phyloP scores from a whole-genome alignment of 2,113 vertebrate species.

The Axis porcinus region DNA sequence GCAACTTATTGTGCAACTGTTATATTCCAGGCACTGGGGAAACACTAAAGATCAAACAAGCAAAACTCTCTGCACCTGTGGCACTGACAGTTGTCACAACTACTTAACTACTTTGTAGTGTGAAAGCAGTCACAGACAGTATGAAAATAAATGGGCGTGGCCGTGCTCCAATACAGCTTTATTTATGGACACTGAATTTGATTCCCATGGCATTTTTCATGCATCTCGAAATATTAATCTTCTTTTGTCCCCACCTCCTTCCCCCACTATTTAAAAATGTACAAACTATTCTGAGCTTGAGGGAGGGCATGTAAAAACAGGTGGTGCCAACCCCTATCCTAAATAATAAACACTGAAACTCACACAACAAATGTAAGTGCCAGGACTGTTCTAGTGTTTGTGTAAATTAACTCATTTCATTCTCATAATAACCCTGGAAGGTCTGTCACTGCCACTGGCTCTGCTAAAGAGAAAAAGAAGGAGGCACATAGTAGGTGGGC shows the following conservation, averaged over 20 bases:
- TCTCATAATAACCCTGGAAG: background rate
- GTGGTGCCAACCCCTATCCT: background rate
- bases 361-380: background rate
- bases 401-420: background rate
- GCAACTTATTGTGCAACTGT: background rate
- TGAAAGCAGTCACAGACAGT: background rate
- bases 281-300: background rate
- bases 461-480: background rate
- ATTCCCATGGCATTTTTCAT: background rate
- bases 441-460: background rate
- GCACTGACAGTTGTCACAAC: background rate
- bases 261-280: background rate
- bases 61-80: background rate
- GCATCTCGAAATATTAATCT: background rate
- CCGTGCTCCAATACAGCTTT: background rate
- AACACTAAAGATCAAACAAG: background rate
- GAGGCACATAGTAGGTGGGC: background rate
- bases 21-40: background rate
- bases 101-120: background rate
- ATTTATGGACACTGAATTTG: background rate
- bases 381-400: background rate
- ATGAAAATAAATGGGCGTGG: background rate
- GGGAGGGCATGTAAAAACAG: background rate
- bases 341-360: background rate
- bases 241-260: background rate